Evolutionary conservation across 2,888 invertebrate species (phyloP), one percentile per base, ranked within the genome.

Genomic region (Epinotia bilunana): DNA sequence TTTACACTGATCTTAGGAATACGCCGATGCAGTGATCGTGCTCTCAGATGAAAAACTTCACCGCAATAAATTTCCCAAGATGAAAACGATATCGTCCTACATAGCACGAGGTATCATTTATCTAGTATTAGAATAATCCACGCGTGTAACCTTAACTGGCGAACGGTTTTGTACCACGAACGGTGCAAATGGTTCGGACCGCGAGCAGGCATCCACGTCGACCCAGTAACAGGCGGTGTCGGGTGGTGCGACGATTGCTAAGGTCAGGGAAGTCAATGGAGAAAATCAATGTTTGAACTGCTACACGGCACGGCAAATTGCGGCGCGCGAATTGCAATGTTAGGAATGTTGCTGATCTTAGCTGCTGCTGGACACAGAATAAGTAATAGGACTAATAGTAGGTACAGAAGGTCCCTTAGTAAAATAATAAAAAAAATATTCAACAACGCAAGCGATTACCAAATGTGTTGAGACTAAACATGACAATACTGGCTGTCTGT

Each of bases 141-240:
- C 63, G 84, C 86, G 84, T 89, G 90, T 88, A 90, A 89, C 89
- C 86, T 84, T 87, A 89, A 86, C 87, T 86, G 87, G 83, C 79
- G 90, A 91, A 90, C 89, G 90, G 89, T 91, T 68, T 58, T 58
- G 68, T 58, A 68, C 57, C 57, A 20, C 58, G 58, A 68, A 68
- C 89, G 90, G 89, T 91, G 91, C 91, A 92, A 92, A 92, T 91
- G 87, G 90, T 86, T 83, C 79, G 86, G 82, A 85, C 85, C 85
- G 84, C 86, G 84, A 86, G 82, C 83, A 82, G 85, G 84, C 87
- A 85, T 87, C 86, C 84, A 83, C 84, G 86, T 85, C 88, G 91
- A 87, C 90, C 89, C 82, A 87, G 84, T 87, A 86, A 87, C 86
- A 82, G 81, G 80, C 80, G 81, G 89, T 88, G 85, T 89, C 88